These are phyloP conservation scores for Jacana jacana DNA, from an alignment of 2,113 vertebrate species.

Conservation along the genomic window DNA sequence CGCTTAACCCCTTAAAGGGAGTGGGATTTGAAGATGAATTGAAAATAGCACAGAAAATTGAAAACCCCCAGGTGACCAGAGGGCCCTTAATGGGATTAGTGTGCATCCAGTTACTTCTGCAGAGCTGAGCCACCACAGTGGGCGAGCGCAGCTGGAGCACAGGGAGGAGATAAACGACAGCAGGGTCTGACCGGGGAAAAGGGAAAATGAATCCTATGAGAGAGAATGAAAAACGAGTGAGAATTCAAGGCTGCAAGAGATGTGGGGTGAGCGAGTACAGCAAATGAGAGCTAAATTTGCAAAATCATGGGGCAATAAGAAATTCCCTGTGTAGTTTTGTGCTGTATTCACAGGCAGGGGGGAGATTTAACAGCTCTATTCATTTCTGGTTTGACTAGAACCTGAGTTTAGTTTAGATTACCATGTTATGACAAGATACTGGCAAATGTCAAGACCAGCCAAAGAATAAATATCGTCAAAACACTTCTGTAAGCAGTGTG, in stretches of 20 bases:
- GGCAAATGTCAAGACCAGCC: not conserved
- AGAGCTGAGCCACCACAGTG: not conserved
- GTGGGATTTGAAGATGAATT: conserved; percentile 16
- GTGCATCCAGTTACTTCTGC: not conserved
- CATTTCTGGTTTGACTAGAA: not conserved
- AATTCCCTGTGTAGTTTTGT: not conserved
- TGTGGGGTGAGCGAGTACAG: not conserved
- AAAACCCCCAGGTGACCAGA: not conserved
- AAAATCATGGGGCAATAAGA: not conserved
- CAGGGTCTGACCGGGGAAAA: not conserved
- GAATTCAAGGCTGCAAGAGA: not conserved
- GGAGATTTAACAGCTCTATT: not conserved
- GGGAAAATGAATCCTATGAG: not conserved
- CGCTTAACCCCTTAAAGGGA: conserved; percentile 39
- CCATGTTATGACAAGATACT: not conserved
- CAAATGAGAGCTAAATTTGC: not conserved
- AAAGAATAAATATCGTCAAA: not conserved
- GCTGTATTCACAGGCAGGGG: not conserved
- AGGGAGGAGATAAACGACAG: not conserved
- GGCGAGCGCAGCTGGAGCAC: not conserved
- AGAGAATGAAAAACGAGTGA: not conserved
- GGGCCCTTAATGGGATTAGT: not conserved
- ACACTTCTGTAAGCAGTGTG: not conserved
- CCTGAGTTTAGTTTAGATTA: not conserved
- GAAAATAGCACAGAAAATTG: not conserved